Evolutionary conservation across 2,113 vertebrate species (phyloP), one percentile per base, ranked within the genome.

Genomic region (Rhinopomastus cyanomelas): DNA sequence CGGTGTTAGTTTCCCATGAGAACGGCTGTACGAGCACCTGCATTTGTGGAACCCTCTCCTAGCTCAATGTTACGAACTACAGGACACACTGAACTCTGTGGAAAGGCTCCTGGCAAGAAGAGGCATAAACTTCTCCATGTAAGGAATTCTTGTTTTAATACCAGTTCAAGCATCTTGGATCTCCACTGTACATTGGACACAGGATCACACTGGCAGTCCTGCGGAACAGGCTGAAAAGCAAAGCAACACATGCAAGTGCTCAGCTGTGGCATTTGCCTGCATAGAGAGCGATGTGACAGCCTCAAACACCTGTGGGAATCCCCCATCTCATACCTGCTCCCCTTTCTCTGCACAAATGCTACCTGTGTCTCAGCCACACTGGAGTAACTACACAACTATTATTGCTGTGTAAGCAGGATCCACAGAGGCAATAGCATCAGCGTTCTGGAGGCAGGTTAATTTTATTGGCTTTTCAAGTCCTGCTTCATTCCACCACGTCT

Each of bases 361-460:
- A 51, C 93, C 42, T 5, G 55, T 57, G 89, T 82, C 81, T 95
- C 76, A 42, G 17, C 49, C 62, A 56, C 10, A 92, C 82, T 60
- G 62, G 85, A 87, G 69, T 32, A 29, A 86, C 36, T 46, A 51
- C 78, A 91, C 34, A 3, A 7, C 16, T 73, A 44, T 97, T 97
- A 96, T 95, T 97, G 97, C 97, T 97, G 44, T 46, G 17, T 16
- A 72, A 66, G 53, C 36, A 12, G n/a, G 53, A 56, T 16, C 55
- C 77, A 42, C 11, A 42, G 39, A 42, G n/a, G 39, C 39, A 42
- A 42, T 42, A 11, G 39, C 39, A 12, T 42, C 11, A 15, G 39
- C 39, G 15, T 15, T 89, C 23, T 53, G 76, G 73, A 77, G 74
- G 39, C 69, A 85, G 59, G 94, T 20, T 71, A 93, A 79, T 84